phyloP scores from a whole-genome alignment of 2,888 invertebrate genomes.

The Pheosia tremula region DNA sequence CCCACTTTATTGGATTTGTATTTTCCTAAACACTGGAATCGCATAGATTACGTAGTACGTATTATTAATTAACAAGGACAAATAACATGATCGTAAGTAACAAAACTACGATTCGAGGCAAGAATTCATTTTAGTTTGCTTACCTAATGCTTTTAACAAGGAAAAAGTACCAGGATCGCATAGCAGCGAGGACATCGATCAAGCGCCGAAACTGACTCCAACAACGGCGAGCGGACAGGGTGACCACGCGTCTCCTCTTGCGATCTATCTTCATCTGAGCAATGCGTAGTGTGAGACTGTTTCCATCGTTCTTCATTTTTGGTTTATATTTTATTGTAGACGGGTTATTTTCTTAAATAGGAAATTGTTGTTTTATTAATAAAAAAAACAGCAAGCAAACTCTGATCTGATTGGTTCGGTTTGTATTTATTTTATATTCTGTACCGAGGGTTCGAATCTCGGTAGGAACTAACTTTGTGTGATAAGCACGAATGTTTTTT shows the following conservation, averaged over 20 bases:
- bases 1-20: too few species aligned
- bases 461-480: too few species aligned
- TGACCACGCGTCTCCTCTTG: slow-evolving; percentile 68
- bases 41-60: not conserved
- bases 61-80: too few species aligned
- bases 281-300: slow-evolving; percentile 36
- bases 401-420: too few species aligned
- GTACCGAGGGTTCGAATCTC: too few species aligned
- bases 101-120: too few species aligned
- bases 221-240: slow-evolving; percentile 60
- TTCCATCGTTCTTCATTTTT: slow-evolving; percentile 49
- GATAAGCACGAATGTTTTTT: too few species aligned
- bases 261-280: slow-evolving; percentile 78
- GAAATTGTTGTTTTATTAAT: too few species aligned
- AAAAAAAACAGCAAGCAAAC: too few species aligned
- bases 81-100: too few species aligned
- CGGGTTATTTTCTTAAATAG: too few species aligned
- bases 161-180: slow-evolving; percentile 35
- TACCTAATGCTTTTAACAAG: not conserved
- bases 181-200: slow-evolving; percentile 42
- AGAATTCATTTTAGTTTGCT: not conserved
- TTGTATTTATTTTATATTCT: too few species aligned
- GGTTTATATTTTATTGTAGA: slow-evolving; percentile 10
- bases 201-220: slow-evolving; percentile 38
- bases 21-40: not conserved